Conservation (phyloP, 1,140 invertebrate genomes). For the Caligus rogercresseyi region DNA sequence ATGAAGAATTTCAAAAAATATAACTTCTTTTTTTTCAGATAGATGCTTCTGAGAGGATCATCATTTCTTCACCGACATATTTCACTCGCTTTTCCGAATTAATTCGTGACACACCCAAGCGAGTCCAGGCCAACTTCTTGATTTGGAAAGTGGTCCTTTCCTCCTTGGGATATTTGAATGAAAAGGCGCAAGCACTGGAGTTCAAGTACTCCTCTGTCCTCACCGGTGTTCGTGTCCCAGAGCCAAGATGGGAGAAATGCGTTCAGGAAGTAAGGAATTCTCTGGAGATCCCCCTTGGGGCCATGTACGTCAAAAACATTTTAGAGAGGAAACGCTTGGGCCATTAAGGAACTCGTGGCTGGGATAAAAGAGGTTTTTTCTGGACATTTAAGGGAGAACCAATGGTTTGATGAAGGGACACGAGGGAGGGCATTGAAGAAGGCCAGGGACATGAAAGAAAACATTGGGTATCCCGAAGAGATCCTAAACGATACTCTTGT, state of each 20-base stretch:
- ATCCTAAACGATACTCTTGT: slow-evolving; percentile 52
- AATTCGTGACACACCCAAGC: background rate
- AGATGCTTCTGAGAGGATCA: background rate
- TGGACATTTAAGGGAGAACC: background rate
- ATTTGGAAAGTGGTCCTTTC: slow-evolving; percentile 1
- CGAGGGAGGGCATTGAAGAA: background rate
- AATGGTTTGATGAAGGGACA: background rate
- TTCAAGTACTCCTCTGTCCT: background rate
- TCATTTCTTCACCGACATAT: background rate
- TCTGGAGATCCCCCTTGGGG: background rate
- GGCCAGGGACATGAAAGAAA: slow-evolving; percentile 44
- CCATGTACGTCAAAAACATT: background rate
- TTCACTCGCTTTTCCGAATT: background rate
- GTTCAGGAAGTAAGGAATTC: background rate
- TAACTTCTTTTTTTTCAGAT: background rate
- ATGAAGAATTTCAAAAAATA: too few relatives aligned
- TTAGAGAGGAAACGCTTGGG: background rate
- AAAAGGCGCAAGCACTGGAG: background rate
- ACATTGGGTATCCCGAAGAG: slow-evolving; percentile 66
- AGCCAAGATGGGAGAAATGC: background rate
- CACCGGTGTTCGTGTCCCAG: background rate
- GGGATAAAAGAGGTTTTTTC: background rate
- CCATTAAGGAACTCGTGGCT: background rate
- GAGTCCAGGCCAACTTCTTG: slow-evolving; percentile 1
- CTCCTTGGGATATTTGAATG: background rate